A percentile compares a stretch with the other conserved stretches of the same genome.
phyloP scores from a whole-genome alignment of 2,113 vertebrate species.

The Zapus hudsonius region DNA sequence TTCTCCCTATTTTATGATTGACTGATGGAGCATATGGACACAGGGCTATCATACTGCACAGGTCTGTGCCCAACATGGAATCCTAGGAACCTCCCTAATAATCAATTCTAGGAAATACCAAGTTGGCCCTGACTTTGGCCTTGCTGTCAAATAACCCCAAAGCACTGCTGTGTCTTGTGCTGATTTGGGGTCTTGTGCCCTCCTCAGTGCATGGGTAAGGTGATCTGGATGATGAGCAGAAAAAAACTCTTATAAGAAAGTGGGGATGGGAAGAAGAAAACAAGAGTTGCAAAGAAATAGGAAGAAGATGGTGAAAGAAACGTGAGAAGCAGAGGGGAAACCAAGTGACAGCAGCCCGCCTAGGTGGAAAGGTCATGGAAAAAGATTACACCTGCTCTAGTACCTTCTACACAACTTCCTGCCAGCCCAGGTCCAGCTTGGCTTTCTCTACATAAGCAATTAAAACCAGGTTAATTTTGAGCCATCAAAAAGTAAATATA shows the following conservation, averaged over 20 bases:
- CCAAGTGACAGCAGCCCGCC: background rate
- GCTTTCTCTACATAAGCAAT: slow-evolving; percentile 24
- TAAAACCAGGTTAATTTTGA: slow-evolving; percentile 58
- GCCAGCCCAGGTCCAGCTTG: background rate
- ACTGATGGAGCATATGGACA: background rate
- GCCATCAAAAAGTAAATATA: slow-evolving; percentile 66
- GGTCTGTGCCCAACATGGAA: background rate
- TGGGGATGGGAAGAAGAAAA: background rate
- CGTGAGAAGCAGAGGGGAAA: background rate
- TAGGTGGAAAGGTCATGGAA: background rate
- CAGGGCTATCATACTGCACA: background rate
- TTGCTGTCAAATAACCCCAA: background rate
- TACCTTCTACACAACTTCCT: background rate
- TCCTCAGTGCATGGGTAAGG: background rate
- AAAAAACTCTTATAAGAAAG: background rate
- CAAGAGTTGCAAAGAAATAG: background rate
- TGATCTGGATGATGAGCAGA: background rate
- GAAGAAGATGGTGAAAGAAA: background rate
- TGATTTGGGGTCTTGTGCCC: background rate
- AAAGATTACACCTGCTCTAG: background rate
- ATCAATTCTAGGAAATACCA: background rate
- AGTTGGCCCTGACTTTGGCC: background rate
- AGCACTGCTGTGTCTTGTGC: background rate
- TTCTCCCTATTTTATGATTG: background rate
- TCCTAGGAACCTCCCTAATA: background rate